Base-by-base conservation (phyloP, 2,888 invertebrate species). In the Hybos culiciformis region DNA sequence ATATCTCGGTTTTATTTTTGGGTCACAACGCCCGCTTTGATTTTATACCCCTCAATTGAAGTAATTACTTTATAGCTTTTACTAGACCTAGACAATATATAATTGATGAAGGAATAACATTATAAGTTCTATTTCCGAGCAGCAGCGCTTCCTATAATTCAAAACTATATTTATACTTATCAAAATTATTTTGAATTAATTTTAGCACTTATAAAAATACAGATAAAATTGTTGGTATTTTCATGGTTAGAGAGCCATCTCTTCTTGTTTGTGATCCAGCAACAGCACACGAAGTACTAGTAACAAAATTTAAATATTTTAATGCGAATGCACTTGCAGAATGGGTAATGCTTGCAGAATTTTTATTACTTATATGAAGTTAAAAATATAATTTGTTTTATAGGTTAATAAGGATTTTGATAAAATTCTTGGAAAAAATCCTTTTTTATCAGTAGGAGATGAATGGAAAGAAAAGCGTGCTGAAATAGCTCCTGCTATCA, bases 401-500 rank as follows among this genome's bases (percentile, higher is more conserved):
- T 26, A 59, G 51, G 48, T 66, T 2, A 59, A 68, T 45, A 63
- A 67, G 26, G 55, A 66, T 14, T 48, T 53, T 0, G 74, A 74
- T 43, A 69, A 66, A 0, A 50, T 75, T 5, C 53, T 68, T 7
- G 63, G 63, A 3, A 62, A 64, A 37, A 70, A 70, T 58, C 70
- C 70, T 1, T 71, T 75, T 48, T 46, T 58, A 0, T 47, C 72
- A 18, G 63, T 59, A 11, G 70, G 70, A 2, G 58, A 66, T 12
- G 55, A 63, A 48, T 72, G 75, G 74, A 70, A 70, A 45, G 56
- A 59, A 2, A 54, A 67, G 2, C 60, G 75, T 6, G 55, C 60
- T 2, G 68, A 69, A 48, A 49, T 74, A 14, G 68, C 72, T 0
- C 69, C 72, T 0, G 68, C 68, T 3, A 65, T 75, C 21, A 71